phyloP scores from a whole-genome alignment of 2,888 invertebrate species.

The Tridacna gigas region DNA sequence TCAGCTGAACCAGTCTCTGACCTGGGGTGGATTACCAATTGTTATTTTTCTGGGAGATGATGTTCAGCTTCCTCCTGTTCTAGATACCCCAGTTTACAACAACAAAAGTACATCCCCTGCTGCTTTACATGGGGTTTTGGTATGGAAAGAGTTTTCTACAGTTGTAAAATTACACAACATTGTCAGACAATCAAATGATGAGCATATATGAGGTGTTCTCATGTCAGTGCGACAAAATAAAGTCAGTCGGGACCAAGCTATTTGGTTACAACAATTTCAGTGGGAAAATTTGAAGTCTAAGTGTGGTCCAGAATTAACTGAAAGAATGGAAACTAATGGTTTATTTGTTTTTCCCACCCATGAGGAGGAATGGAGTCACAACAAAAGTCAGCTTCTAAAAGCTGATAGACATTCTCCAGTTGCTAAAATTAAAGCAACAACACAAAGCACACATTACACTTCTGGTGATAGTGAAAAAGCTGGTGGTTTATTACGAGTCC shows the following conservation, averaged over 20 bases:
- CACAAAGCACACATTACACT: slow-evolving; percentile 33
- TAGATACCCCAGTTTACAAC: slow-evolving; percentile 55
- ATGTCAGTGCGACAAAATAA: slow-evolving; percentile 45
- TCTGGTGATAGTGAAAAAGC: slow-evolving; percentile 37
- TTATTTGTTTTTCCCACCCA: slow-evolving; percentile 34
- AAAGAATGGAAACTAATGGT: slow-evolving; percentile 23
- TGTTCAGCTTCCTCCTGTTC: slow-evolving; percentile 66
- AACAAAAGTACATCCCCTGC: slow-evolving; percentile 27
- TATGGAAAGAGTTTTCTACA: slow-evolving; percentile 50
- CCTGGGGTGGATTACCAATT: no score
- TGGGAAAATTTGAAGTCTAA: neutral
- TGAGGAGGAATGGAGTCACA: slow-evolving; percentile 41
- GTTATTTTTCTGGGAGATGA: slow-evolving; percentile 63
- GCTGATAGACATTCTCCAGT: slow-evolving; percentile 43
- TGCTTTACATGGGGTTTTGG: slow-evolving; percentile 48
- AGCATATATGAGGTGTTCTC: slow-evolving; percentile 38
- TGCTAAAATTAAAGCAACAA: slow-evolving; percentile 46
- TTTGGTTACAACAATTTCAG: no score
- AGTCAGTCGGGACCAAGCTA: slow-evolving; percentile 35
- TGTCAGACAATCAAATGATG: slow-evolving; percentile 39
- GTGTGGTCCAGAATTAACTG: neutral
- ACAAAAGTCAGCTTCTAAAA: slow-evolving; percentile 35
- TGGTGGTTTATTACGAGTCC: slow-evolving; percentile 4
- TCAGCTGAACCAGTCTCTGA: no score
- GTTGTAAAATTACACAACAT: slow-evolving; percentile 44